Percentiles rank a stretch among this genome's conserved stretches.
These are phyloP conservation scores for Hemaris fuciformis DNA, from an alignment of 2,888 invertebrate species.

Conservation along the genomic window DNA sequence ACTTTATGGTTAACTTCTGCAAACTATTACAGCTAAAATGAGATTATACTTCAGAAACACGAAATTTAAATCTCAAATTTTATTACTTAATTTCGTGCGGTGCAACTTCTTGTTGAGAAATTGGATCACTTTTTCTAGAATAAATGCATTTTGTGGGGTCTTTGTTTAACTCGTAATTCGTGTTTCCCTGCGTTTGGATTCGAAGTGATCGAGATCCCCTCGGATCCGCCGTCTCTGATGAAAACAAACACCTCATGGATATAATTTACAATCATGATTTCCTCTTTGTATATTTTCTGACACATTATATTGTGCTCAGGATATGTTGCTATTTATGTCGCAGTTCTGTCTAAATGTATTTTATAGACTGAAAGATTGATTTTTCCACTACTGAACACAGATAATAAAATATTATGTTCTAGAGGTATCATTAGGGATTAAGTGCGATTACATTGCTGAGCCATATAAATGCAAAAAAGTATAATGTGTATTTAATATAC, in stretches of 20 bases:
- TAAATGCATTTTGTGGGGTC: constrained; percentile 42
- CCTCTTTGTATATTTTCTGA: constrained; percentile 30
- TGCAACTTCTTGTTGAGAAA: neutral
- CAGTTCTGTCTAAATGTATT: no score
- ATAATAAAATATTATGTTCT: no score
- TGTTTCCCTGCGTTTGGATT: constrained; percentile 27
- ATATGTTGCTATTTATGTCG: neutral
- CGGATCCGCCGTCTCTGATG: constrained; percentile 32
- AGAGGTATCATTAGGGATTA: no score
- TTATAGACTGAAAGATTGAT: no score
- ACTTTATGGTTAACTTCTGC: neutral
- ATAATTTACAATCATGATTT: constrained; percentile 29
- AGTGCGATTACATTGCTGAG: no score
- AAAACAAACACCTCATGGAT: constrained; percentile 37
- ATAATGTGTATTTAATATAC: no score
- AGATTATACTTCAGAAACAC: neutral
- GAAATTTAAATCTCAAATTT: neutral
- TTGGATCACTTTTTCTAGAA: constrained; percentile 19
- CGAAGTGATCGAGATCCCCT: neutral
- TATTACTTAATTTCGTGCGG: neutral
- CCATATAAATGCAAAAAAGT: no score
- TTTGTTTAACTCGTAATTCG: constrained; percentile 36
- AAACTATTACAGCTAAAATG: neutral
- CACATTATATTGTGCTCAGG: constrained; percentile 12
- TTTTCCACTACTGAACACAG: no score